These are phyloP conservation scores for Eleginops maclovinus DNA, from an alignment of 2,113 vertebrate genomes.

Conservation along the genomic window DNA sequence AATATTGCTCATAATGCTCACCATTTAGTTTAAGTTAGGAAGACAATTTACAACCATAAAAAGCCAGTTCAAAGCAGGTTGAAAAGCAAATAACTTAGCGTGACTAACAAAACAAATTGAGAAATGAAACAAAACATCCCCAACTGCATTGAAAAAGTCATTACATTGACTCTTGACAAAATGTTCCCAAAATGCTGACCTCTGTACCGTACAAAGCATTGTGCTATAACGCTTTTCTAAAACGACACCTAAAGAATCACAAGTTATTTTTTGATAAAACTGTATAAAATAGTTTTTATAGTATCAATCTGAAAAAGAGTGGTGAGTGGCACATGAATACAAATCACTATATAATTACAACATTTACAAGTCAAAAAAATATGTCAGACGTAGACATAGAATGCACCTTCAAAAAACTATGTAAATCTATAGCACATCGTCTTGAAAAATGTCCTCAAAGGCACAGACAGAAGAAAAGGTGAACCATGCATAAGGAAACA, in stretches of 20 bases:
- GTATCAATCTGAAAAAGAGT: constrained; percentile 71
- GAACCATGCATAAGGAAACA: constrained; percentile 84
- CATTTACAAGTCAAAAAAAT: constrained; percentile 85
- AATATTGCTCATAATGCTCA: constrained; percentile 72
- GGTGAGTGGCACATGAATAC: constrained; percentile 83
- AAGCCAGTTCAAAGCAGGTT: constrained; percentile 53
- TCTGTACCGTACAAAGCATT: constrained; percentile 58
- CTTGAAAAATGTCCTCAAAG: constrained; percentile 77
- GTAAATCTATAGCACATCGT: constrained; percentile 60
- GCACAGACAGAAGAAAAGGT: constrained; percentile 85
- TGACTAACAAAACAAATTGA: constrained; percentile 12
- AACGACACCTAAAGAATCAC: constrained; percentile 51
- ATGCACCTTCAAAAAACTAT: constrained; percentile 56
- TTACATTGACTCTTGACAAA: constrained; percentile 29
- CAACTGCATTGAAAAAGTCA: constrained; percentile 21
- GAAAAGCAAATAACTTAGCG: constrained; percentile 47
- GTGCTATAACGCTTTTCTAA: constrained; percentile 55
- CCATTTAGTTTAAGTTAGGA: constrained; percentile 64
- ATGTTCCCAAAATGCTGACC: constrained; percentile 35
- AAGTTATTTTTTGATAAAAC: constrained; percentile 63
- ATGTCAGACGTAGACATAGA: constrained; percentile 65
- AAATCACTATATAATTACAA: constrained; percentile 84
- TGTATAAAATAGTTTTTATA: constrained; percentile 75
- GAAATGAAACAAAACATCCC: constrained; percentile 31
- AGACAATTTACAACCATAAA: constrained; percentile 67